Evolutionary conservation across 2,113 vertebrate species (phyloP).

Genomic region (Desmodus rotundus): DNA sequence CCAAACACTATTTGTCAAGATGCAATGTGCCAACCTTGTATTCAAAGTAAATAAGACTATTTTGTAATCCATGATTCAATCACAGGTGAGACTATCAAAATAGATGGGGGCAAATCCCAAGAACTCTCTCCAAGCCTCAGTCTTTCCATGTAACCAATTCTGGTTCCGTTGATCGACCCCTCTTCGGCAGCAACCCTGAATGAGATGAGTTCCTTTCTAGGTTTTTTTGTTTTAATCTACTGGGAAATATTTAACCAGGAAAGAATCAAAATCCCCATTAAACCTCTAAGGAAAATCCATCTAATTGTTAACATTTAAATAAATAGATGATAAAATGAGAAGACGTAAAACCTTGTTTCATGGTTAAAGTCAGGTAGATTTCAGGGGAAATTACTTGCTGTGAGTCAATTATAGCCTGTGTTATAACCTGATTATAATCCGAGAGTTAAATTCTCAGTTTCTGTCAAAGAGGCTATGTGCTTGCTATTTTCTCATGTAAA

Average conservation of each 20-base stretch:
- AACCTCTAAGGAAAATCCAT: not conserved
- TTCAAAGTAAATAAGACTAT: not conserved
- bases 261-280: not conserved
- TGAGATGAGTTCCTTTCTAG: not conserved
- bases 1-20: not conserved
- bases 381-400: not conserved
- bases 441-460: not conserved
- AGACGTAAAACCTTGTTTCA: not conserved
- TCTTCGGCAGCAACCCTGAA: not conserved
- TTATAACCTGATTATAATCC: not conserved
- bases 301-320: not conserved
- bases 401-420: not conserved
- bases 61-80: not conserved
- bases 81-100: conserved; percentile 12
- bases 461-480: not conserved
- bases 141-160: not conserved
- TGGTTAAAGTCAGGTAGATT: not conserved
- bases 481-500: conserved; percentile 12
- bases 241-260: not conserved
- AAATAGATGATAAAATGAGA: not conserved
- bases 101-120: not conserved
- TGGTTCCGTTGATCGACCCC: no score
- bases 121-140: not conserved
- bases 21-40: not conserved
- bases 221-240: not conserved